Evolutionary conservation across 2,113 vertebrate genomes (phyloP).

Genomic region (Pelecanoides urinatrix): DNA sequence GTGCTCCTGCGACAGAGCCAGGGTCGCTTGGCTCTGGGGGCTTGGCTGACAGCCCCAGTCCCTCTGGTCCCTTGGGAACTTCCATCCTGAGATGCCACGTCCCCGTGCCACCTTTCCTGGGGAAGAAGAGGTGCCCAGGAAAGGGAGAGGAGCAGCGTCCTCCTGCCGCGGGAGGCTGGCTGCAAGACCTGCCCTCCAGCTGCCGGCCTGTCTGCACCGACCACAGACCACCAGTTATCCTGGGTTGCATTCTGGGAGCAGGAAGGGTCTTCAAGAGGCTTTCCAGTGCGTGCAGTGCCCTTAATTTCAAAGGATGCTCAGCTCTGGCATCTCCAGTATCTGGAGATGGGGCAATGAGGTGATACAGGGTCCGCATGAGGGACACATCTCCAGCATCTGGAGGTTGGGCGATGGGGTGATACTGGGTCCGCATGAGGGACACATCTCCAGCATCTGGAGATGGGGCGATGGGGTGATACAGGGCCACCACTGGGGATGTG

Average conservation of each 20-base stretch:
- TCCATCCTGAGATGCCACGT: not conserved
- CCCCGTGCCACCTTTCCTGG: not conserved
- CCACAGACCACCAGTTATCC: not conserved
- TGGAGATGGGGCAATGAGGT: not conserved
- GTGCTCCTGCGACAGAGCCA: not conserved
- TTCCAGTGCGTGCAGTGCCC: not conserved
- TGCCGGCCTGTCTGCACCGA: not conserved
- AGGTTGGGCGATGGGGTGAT: not conserved
- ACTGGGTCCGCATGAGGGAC: not conserved
- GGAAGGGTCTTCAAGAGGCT: not conserved
- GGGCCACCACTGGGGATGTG: rapidly evolving
- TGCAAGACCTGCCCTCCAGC: not conserved
- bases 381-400: not conserved
- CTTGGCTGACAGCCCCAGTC: not conserved
- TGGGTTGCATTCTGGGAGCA: not conserved
- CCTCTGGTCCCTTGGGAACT: not conserved
- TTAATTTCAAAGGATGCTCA: not conserved
- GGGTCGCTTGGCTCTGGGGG: not conserved
- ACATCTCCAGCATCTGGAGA: not conserved
- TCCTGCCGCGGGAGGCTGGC: not conserved
- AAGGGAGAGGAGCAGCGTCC: not conserved
- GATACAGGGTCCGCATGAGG: not conserved
- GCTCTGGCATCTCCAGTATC: not conserved
- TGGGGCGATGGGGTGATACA: not conserved
- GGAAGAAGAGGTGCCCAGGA: not conserved